Evolutionary conservation across 2,888 invertebrate genomes (phyloP).

Genomic region (Drosophila kuntzei): DNA sequence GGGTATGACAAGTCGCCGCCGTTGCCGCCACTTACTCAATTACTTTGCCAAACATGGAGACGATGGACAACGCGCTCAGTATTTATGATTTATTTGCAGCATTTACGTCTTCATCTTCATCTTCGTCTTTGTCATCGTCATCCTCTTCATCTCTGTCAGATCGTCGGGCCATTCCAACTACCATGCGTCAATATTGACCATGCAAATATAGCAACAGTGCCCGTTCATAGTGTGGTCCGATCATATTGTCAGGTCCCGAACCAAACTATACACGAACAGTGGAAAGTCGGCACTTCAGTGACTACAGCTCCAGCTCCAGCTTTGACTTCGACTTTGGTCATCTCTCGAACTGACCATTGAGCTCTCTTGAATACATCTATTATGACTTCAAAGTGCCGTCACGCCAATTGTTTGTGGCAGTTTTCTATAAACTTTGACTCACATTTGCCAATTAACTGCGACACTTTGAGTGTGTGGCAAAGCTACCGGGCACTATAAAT

Average conservation of each 20-base stretch:
- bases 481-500: constrained; percentile 78
- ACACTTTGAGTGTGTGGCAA: constrained; percentile 79
- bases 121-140: constrained; percentile 39
- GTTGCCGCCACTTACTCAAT: constrained; percentile 76
- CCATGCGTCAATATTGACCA: constrained; percentile 73
- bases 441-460: constrained; percentile 81
- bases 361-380: constrained; percentile 65
- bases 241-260: constrained; percentile 62
- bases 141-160: constrained; percentile 51
- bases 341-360: constrained; percentile 2
- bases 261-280: constrained; percentile 8
- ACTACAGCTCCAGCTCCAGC: constrained; percentile 14
- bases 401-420: constrained; percentile 79
- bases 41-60: constrained; percentile 77
- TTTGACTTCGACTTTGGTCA: constrained; percentile 11
- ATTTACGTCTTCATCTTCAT: constrained; percentile 40
- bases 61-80: constrained; percentile 53
- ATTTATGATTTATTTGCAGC: constrained; percentile 81
- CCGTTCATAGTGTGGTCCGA: constrained; percentile 57
- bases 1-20: constrained; percentile 79
- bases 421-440: constrained; percentile 82
- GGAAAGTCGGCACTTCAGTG: constrained; percentile 69
- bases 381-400: constrained; percentile 81
- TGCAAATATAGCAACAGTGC: constrained; percentile 64
- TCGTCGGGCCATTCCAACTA: constrained; percentile 66